Conservation (phyloP, 2,888 invertebrate species). For the Tyria jacobaeae region DNA sequence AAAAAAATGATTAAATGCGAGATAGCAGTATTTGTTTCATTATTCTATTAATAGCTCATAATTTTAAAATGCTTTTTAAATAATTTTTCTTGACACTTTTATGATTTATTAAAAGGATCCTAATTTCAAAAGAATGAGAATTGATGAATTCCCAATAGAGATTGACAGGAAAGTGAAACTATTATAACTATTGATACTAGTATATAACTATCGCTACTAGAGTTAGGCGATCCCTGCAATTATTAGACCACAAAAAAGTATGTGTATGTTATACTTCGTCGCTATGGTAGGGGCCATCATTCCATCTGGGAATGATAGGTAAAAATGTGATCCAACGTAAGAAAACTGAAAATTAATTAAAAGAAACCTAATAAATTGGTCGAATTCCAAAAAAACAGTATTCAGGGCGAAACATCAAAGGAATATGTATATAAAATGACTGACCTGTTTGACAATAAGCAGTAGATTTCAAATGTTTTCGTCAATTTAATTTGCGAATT, state of each 20-base stretch:
- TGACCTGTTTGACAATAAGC: constrained; percentile 33
- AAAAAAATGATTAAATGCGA: no score
- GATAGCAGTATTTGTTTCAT: no score
- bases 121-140: not conserved
- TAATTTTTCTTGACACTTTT: not conserved
- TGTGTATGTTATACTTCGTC: not conserved
- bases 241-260: not conserved
- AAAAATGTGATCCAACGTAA: not conserved
- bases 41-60: no score
- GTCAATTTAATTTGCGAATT: constrained; percentile 49
- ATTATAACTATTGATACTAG: not conserved
- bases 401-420: not conserved
- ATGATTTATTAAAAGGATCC: not conserved
- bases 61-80: not conserved
- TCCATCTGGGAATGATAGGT: not conserved
- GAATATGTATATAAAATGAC: constrained; percentile 22
- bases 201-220: not conserved
- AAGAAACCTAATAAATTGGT: not conserved
- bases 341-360: not conserved
- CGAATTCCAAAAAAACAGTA: not conserved
- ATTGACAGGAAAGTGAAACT: not conserved
- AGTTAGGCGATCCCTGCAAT: not conserved
- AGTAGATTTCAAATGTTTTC: constrained; percentile 28
- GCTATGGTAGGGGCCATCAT: not conserved
- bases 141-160: not conserved